Evolutionary conservation across 2,888 invertebrate species (phyloP), one percentile per base, ranked within the genome.

Genomic region (Papilio protenor): DNA sequence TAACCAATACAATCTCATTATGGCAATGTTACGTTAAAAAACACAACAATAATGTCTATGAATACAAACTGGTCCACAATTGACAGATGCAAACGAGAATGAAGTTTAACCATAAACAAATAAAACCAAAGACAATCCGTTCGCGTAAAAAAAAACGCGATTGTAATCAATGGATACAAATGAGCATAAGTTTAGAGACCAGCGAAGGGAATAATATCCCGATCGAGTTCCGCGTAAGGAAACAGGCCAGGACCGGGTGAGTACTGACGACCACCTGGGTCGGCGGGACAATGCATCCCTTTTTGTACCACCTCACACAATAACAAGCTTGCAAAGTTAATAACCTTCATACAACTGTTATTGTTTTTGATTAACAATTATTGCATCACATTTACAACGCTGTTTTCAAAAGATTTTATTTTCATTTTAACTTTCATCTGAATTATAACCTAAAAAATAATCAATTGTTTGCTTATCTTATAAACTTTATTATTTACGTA

Each of bases 181-280:
- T 80, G 76, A 85, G 57, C 77, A 64, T 49, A 59, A 82, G 88
- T 86, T 89, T 88, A 89, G 84, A 89, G 88, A 89, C 91, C 88
- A 87, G 66, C 73, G 74, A 75, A 76, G 70, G 77, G n/a, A 47
- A 66, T 75, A 73, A 74, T 61, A 27, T 72, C 21, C 40, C 75
- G 70, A 80, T 80, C 74, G 75, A 80, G 64, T 76, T 79, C 81
- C 77, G 59, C 81, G 77, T 81, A 82, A 77, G 81, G 82, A 80
- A 83, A 84, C 85, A 84, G 84, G 83, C 83, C 84, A 83, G 81
- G 81, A 81, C 83, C 81, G 83, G 87, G 83, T 81, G 80, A 73
- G 80, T 79, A 77, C 77, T 78, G 80, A 78, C 83, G 79, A 83
- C 90, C 91, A 91, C 91, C 91, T 91, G 91, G 91, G 82, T 81